Base-by-base conservation (phyloP, 2,113 vertebrate genomes). In the Paralichthys olivaceus region DNA sequence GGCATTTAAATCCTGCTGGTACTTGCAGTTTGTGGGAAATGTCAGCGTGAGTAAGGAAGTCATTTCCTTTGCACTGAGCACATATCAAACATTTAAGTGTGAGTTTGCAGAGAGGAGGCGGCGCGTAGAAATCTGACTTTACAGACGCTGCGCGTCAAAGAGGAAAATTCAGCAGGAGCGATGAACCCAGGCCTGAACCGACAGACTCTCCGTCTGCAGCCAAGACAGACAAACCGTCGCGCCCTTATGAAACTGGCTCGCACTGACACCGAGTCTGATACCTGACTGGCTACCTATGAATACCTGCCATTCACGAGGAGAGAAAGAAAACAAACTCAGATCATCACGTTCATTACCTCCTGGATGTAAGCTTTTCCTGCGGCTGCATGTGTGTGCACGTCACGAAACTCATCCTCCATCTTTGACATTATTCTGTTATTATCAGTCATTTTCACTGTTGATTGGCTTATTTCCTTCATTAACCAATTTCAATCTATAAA, bases 1-100 rank as follows among this genome's bases (percentile, higher is more conserved):
- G 72, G 80, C 75, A 53, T 51, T 75, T 14, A 59, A 53, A 61
- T 73, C 82, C 68, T 77, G 80, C 60, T 79, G 60, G 53, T 77
- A 67, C 74, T 66, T 77, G 74, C 43, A 67, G 57, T 59, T 71
- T 75, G 58, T 79, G 62, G 65, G 47, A 65, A 59, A 43, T 22
- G 7, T 54, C 19, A 20, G 69, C 66, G 55, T 55, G 53, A 37
- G 57, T 67, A 15, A 34, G 19, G 72, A 68, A 45, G 40, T 66
- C 32, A 54, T 78, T 59, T 28, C 28, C 12, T 62, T 59, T 67
- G 53, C 49, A 34, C 32, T 2, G 32, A 34, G 32, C 8, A 40
- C 37, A 4, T 13, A 40, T 40, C 37, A 40, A 40, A 37, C 34
- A 37, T 7, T 37, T 7, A 37, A 11, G 34, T 37, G 29, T 32